Percentiles rank a stretch among this genome's conserved stretches.
phyloP scores from a whole-genome alignment of 2,113 vertebrate species.

The Mastomys natalensis region DNA sequence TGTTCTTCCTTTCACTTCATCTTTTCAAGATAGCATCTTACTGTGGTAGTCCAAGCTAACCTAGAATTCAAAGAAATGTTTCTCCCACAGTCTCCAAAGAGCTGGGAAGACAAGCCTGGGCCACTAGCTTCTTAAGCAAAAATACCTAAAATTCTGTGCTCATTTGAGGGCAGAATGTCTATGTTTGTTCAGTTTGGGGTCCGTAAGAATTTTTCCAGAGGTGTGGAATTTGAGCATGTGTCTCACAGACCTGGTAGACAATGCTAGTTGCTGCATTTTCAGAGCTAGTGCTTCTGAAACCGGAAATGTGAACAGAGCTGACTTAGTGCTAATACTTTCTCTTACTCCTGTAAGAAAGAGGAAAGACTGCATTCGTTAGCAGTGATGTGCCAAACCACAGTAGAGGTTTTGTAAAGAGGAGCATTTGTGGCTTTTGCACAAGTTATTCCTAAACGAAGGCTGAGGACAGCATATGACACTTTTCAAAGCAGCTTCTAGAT shows the following conservation, averaged over 20 bases:
- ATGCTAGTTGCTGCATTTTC: constrained; percentile 60
- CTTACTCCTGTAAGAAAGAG: constrained; percentile 79
- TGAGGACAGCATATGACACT: constrained; percentile 50
- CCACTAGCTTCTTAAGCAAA: constrained; percentile 2
- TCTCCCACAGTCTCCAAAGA: not conserved
- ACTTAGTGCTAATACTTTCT: constrained; percentile 78
- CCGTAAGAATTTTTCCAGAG: not conserved
- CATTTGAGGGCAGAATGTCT: not conserved
- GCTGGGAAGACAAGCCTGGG: not conserved
- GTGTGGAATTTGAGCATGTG: not conserved
- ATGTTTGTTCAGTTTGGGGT: not conserved
- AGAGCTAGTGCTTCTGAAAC: constrained; percentile 69
- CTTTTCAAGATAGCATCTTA: not conserved
- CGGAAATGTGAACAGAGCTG: constrained; percentile 73
- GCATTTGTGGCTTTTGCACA: constrained; percentile 76
- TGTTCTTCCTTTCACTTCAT: too few relatives aligned
- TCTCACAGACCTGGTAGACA: constrained; percentile 23
- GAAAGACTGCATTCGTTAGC: constrained; percentile 68
- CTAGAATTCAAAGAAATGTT: not conserved
- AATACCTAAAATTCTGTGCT: not conserved
- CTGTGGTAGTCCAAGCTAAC: not conserved
- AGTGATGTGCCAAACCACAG: constrained; percentile 83
- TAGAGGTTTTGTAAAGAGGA: constrained; percentile 63
- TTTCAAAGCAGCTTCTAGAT: constrained; percentile 77
- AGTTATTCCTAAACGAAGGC: constrained; percentile 81